These are phyloP conservation scores for Acanthurus tractus DNA, from an alignment of 2,797 vertebrate species.

Conservation along the genomic window DNA sequence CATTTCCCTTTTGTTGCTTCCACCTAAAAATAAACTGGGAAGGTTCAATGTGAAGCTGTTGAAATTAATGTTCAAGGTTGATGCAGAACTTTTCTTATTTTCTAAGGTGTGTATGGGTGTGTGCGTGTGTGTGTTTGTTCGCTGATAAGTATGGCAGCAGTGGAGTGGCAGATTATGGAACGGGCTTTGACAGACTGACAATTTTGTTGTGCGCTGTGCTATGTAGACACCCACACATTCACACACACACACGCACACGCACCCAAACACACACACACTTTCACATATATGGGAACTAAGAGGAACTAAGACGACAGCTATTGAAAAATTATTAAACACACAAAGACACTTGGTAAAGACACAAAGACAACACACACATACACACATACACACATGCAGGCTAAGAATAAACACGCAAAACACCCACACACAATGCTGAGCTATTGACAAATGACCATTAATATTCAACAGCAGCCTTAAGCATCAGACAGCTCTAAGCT, in stretches of 20 bases:
- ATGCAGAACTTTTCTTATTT: slow-evolving; percentile 25
- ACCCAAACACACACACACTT: neutral
- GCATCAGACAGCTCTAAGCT: slow-evolving; percentile 27
- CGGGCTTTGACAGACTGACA: slow-evolving; percentile 15
- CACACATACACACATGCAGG: neutral
- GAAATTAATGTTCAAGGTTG: slow-evolving; percentile 14
- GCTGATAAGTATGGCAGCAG: slow-evolving; percentile 28
- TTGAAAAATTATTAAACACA: slow-evolving; percentile 1
- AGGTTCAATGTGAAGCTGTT: neutral
- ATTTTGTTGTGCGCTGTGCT: slow-evolving; percentile 5
- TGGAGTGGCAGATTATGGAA: slow-evolving; percentile 28
- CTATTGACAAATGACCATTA: slow-evolving; percentile 52
- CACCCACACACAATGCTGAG: slow-evolving; percentile 17
- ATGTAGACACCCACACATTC: slow-evolving; percentile 20
- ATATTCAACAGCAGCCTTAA: slow-evolving; percentile 55
- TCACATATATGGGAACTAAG: too few relatives aligned
- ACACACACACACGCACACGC: slow-evolving; percentile 2
- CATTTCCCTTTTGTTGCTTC: neutral
- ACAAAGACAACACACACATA: neutral
- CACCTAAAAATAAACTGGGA: neutral
- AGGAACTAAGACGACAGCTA: slow-evolving; percentile 12
- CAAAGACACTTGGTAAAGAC: neutral
- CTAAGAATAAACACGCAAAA: slow-evolving; percentile 18
- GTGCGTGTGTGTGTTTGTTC: slow-evolving; percentile 10
- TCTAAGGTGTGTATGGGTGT: slow-evolving; percentile 23